A percentile compares a stretch with the other conserved stretches of the same genome.
Conservation (phyloP, 1,140 invertebrate species). For the Aphis gossypii region DNA sequence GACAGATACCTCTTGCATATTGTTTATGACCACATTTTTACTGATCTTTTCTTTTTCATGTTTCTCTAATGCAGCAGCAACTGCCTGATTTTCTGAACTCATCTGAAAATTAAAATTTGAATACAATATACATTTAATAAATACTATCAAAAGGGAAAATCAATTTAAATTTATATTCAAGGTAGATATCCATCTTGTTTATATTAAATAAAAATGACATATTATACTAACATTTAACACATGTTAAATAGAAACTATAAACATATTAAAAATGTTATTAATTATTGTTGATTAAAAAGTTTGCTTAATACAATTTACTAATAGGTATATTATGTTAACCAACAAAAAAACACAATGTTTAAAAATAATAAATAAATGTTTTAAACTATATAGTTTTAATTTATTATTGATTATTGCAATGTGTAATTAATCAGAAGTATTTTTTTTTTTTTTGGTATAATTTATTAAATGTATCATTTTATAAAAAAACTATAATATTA, state of each 20-base stretch:
- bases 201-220: not conserved
- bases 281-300: too few species aligned
- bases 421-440: too few species aligned
- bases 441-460: too few species aligned
- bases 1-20: not conserved
- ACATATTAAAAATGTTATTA: not conserved
- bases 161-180: not conserved
- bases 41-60: slow-evolving; percentile 60
- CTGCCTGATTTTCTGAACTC: slow-evolving; percentile 61
- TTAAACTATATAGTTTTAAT: not conserved
- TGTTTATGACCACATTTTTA: slow-evolving; percentile 58
- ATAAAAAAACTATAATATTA: too few species aligned
- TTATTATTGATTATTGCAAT: too few species aligned
- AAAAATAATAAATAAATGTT: not conserved
- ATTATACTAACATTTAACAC: not conserved
- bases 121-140: not conserved
- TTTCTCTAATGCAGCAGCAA: slow-evolving; percentile 61
- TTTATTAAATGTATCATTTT: too few species aligned
- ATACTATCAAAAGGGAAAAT: not conserved
- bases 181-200: too few species aligned
- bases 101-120: slow-evolving; percentile 50
- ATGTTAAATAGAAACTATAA: not conserved
- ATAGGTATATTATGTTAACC: too few species aligned
- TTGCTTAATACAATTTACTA: too few species aligned
- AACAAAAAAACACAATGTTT: too few species aligned